Evolutionary conservation across 2,888 invertebrate genomes (phyloP), one percentile per base, ranked within the genome.

Genomic region (Aporophyla lueneburgensis): DNA sequence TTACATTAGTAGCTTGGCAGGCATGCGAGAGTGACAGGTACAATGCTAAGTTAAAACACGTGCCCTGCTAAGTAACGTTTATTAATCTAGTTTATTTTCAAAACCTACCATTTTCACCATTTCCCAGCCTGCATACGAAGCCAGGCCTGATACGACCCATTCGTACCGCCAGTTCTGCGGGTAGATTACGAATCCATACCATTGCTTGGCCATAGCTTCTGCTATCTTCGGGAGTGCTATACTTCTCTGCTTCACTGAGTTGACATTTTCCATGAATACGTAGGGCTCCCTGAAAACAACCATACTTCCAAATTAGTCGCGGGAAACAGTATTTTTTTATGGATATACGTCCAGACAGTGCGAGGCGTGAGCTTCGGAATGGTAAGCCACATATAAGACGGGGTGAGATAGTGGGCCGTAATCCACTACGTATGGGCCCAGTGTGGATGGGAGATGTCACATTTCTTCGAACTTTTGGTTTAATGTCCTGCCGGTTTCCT

Each of bases 121-220:
- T 61, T 97, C 96, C 88, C 97, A 98, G 76, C 97, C 97, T 63
- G 97, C 97, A 88, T 97, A 97, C 6, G 93, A 93, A 0, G 97
- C 96, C 43, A 98, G 95, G 0, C 97, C 97, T 84, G 97, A 96
- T 51, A 97, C 96, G 0, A 97, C 92, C 97, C 97, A 98, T n/a
- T 97, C 95, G 78, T 94, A 94, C 9, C 95, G 92, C 97, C 97
- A 98, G 96, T 97, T 98, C 61, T 96, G 92, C 0, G 97, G 96
- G 33, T 96, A 97, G 12, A 98, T 93, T 16, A 97, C 94, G 87
- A 97, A 97, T 7, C 98, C 98, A 87, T 98, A 98, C 98, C 98
- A 98, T 92, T 97, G 97, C 83, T 97, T 97, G 0, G 98, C 95
- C 78, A 98, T 94, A 77, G 98, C 98, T 90, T 98, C 97, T 0